Conservation (phyloP, 2,888 invertebrate species). For the Bibio marci region DNA sequence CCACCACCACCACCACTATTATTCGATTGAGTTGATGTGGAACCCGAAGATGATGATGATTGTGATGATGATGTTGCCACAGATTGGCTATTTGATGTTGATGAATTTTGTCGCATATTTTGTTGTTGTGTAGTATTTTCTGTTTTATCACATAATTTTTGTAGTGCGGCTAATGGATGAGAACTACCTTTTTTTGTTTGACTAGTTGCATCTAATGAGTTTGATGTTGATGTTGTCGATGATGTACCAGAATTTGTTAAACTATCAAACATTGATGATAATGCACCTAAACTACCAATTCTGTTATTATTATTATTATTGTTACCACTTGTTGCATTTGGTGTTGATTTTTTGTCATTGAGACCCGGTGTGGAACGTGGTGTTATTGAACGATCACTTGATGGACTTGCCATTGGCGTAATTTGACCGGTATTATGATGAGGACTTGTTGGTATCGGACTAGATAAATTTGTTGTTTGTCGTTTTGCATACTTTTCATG, state of each 20-base stretch:
- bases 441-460: slow-evolving; percentile 34
- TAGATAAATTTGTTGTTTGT: background rate
- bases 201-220: slow-evolving; percentile 7
- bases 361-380: slow-evolving; percentile 47
- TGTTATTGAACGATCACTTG: slow-evolving; percentile 62
- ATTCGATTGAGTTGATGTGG: slow-evolving; percentile 21
- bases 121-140: slow-evolving; percentile 46
- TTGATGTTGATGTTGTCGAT: slow-evolving; percentile 10
- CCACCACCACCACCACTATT: slow-evolving; percentile 18
- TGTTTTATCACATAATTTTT: slow-evolving; percentile 91
- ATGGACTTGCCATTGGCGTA: slow-evolving; percentile 43
- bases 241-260: slow-evolving; percentile 41
- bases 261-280: slow-evolving; percentile 82
- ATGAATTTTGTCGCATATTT: slow-evolving; percentile 13
- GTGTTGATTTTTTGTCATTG: slow-evolving; percentile 26
- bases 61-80: slow-evolving; percentile 27
- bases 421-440: slow-evolving; percentile 27
- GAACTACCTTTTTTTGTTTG: slow-evolving; percentile 30
- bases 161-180: slow-evolving; percentile 85
- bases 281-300: slow-evolving; percentile 56
- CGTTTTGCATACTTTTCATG: background rate
- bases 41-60: slow-evolving; percentile 17
- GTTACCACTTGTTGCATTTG: slow-evolving; percentile 5
- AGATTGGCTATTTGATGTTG: slow-evolving; percentile 24
- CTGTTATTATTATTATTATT: too few species aligned